Conservation (phyloP, 2,113 vertebrate species). For the Ophthalmolycus amberensis region DNA sequence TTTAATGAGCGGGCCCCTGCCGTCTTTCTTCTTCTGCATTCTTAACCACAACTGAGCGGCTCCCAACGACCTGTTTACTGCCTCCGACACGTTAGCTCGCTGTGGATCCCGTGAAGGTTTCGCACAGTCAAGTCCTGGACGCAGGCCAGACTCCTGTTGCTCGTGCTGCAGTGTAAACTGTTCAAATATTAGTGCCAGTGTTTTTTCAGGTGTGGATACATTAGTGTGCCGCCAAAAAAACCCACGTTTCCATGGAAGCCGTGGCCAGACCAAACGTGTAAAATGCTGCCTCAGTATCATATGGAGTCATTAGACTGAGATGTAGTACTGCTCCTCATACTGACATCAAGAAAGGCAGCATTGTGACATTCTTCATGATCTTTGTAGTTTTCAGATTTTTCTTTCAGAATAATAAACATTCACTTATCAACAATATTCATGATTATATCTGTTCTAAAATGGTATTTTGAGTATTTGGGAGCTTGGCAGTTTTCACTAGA, state of each 20-base stretch:
- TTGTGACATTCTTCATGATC: background rate
- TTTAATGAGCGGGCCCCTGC: background rate
- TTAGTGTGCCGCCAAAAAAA: conserved; percentile 72
- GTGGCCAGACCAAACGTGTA: conserved; percentile 65
- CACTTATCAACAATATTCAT: conserved; percentile 1
- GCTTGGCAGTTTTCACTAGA: conserved; percentile 6
- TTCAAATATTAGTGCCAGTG: conserved; percentile 80
- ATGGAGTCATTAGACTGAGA: conserved; percentile 58
- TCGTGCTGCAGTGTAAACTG: conserved; percentile 78
- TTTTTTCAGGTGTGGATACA: conserved; percentile 88
- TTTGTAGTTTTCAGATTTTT: conserved; percentile 2
- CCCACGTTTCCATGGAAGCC: conserved; percentile 77
- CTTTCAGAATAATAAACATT: background rate
- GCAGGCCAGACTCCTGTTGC: conserved; percentile 71
- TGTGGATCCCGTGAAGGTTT: conserved; percentile 74
- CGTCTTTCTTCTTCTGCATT: background rate
- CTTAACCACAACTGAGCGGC: conserved; percentile 40
- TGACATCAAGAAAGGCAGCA: conserved; percentile 61
- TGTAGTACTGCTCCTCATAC: conserved; percentile 53
- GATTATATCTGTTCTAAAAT: background rate
- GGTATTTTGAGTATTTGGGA: conserved; percentile 12
- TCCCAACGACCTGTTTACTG: conserved; percentile 67
- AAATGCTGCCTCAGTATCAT: conserved; percentile 68
- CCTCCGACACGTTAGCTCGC: conserved; percentile 62
- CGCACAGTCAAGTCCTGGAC: conserved; percentile 74